phyloP scores from a whole-genome alignment of 2,888 invertebrate genomes.

The Dryobota labecula region DNA sequence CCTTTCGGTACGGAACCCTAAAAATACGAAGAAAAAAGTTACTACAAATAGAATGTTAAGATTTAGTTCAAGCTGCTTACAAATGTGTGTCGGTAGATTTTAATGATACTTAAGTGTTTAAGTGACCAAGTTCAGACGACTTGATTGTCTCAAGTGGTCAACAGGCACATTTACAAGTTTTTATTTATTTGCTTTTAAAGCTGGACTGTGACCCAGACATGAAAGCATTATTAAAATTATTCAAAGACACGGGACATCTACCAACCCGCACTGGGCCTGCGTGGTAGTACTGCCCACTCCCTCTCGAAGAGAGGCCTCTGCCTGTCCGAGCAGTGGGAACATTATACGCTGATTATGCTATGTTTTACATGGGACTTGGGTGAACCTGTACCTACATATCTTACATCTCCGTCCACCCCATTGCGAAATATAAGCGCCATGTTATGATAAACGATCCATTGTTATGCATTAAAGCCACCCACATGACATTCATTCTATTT shows the following conservation, averaged over 20 bases:
- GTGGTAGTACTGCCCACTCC: no score
- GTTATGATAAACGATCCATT: conserved; percentile 11
- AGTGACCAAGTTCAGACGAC: conserved; percentile 17
- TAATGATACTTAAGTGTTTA: background rate
- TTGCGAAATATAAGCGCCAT: background rate
- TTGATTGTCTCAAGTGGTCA: conserved; percentile 40
- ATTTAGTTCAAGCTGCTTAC: background rate
- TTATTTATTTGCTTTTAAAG: background rate
- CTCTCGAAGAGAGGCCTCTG: no score
- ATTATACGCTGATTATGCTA: no score
- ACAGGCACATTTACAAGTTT: background rate
- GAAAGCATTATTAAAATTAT: background rate
- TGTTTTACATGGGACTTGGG: no score
- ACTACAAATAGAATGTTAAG: background rate
- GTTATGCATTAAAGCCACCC: conserved; percentile 8
- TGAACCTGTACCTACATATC: background rate
- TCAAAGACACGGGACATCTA: no score
- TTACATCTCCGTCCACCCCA: background rate
- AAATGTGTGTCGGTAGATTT: conserved; percentile 8
- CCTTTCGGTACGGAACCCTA: no score
- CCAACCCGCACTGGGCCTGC: no score
- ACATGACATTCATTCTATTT: conserved; percentile 33
- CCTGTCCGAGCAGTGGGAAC: no score
- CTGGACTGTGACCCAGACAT: background rate
- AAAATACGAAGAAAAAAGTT: no score